Evolutionary conservation across 1,140 invertebrate genomes (phyloP).

Genomic region (Mya arenaria): DNA sequence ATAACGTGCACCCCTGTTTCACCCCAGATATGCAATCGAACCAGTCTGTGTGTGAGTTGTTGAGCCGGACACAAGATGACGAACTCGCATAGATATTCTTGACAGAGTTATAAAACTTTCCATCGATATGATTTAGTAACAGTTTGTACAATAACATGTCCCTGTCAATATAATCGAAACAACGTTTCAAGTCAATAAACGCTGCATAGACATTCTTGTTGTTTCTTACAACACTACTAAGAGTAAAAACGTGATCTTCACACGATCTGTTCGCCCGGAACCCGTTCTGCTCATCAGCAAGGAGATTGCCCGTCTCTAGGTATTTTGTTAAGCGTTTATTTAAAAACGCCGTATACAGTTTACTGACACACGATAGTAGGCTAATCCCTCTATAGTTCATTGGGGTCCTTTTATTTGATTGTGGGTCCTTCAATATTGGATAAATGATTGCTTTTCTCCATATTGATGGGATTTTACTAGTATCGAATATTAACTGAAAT

Average conservation of each 20-base stretch:
- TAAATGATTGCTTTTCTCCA: constrained; percentile 58
- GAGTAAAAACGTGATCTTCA: constrained; percentile 48
- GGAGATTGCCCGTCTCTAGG: constrained; percentile 28
- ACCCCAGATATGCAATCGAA: constrained; percentile 34
- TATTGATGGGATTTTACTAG: constrained; percentile 51
- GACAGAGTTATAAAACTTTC: too few relatives aligned
- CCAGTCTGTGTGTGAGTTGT: constrained; percentile 36
- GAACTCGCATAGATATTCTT: constrained; percentile 25
- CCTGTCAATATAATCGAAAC: constrained; percentile 45
- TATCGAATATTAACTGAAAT: constrained; percentile 53
- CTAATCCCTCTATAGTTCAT: constrained; percentile 60
- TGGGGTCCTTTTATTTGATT: constrained; percentile 30
- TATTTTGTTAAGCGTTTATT: constrained; percentile 39
- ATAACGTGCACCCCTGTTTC: constrained; percentile 48
- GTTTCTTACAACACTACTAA: constrained; percentile 40
- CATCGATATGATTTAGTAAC: too few relatives aligned
- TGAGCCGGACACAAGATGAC: constrained; percentile 27
- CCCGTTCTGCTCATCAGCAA: constrained; percentile 55
- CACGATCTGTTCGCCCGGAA: constrained; percentile 49
- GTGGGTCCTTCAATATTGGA: constrained; percentile 49
- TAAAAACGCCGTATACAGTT: constrained; percentile 52
- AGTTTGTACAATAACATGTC: too few relatives aligned
- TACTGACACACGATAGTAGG: constrained; percentile 39
- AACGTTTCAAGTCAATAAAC: constrained; percentile 28
- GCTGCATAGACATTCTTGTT: constrained; percentile 16